Base-by-base conservation (phyloP, 2,113 vertebrate species). In the Hypocryptadius cinnamomeus region DNA sequence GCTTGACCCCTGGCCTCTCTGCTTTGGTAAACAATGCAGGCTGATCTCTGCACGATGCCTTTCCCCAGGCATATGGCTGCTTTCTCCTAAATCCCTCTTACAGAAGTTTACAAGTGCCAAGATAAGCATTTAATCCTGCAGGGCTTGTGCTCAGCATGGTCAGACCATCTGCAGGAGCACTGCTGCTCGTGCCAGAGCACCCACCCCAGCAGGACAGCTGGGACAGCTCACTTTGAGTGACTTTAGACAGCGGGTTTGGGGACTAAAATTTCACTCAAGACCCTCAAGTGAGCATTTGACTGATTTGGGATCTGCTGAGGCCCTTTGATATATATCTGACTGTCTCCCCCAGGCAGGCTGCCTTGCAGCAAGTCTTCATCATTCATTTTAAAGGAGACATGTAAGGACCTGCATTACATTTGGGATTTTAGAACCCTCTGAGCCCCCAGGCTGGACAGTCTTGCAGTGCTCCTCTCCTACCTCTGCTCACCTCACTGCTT, bases 41-140 rank as follows among this genome's bases (percentile, higher is more conserved):
- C 85, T 96, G 93, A 93, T 95, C 15, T 8, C 92, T 96, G 94
- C 87, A 57, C 66, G 84, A 33, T 93, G 94, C 33, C 56, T 90
- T 92, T 91, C 89, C 92, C 87, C 88, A 89, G 94, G 93, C 93
- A 95, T 84, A 85, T 85, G 95, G 91, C 78, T 94, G 76, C 87
- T 95, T 95, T 92, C 85, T 92, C 90, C 92, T 95, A 96, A 88
- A 97, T 79, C 87, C 92, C 94, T 85, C 76, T 85, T 95, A 92
- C 4, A 16, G 79, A 90, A 85, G 76, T 86, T 17, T 70, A 60
- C 73, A 79, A 87, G 76, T 73, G 68, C 63, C 69, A 87, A 23
- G 51, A 65, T 28, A 85, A 93, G 56, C 79, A 70, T 65, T 96
- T 97, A 97, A 94, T 93, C 92, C 81, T 88, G 68, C 24, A 91